Conservation (phyloP, 2,888 invertebrate species). For the Drosophila nr. perissopoda region DNA sequence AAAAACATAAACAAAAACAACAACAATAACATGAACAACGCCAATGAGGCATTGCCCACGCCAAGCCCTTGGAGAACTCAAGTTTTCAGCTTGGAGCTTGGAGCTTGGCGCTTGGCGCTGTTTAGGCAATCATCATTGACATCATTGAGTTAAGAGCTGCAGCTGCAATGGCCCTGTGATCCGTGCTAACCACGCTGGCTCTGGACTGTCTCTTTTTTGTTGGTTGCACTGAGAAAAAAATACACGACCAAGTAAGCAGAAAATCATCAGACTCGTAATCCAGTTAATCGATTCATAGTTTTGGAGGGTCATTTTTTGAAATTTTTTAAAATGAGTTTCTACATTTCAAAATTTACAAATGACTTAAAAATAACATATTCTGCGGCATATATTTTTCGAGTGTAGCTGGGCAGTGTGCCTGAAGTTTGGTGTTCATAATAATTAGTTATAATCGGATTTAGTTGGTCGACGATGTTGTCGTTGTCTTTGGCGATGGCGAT, state of each 20-base stretch:
- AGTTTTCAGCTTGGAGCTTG: neutral
- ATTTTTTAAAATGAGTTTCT: neutral
- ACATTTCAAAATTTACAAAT: neutral
- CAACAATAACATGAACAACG: conserved; percentile 27
- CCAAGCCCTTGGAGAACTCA: conserved; percentile 59
- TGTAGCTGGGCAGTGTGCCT: conserved; percentile 23
- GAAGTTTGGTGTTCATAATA: conserved; percentile 71
- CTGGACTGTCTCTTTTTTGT: neutral
- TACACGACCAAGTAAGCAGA: neutral
- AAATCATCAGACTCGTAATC: neutral
- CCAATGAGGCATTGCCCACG: conserved; percentile 64
- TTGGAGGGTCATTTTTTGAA: too few relatives aligned
- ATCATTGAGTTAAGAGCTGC: conserved; percentile 12
- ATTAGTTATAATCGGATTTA: conserved; percentile 83
- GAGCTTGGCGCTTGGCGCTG: conserved; percentile 4
- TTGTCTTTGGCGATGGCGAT: conserved; percentile 42
- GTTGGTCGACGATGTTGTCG: conserved; percentile 50
- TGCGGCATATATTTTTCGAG: neutral
- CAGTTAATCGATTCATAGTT: neutral
- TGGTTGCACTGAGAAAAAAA: neutral
- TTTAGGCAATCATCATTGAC: conserved; percentile 19
- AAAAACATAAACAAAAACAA: conserved; percentile 23
- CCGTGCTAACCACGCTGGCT: conserved; percentile 43
- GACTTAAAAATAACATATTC: neutral
- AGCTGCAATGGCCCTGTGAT: conserved; percentile 6